Conservation (phyloP, 37 sponge, comb jelly and placozoan genomes). For the Cladorhizidae sp. region DNA sequence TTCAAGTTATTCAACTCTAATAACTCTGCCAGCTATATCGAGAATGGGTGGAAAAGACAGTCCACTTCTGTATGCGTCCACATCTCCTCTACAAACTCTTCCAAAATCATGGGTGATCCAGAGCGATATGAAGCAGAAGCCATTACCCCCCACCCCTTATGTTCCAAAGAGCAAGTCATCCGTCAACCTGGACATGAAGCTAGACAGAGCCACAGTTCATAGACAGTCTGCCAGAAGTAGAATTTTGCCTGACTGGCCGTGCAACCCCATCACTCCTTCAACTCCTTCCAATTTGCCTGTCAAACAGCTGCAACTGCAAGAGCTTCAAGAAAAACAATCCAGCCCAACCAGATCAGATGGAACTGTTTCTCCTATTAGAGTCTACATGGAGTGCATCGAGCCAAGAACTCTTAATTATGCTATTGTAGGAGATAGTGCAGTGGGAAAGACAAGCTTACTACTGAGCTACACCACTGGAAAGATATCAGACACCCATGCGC, state of each 20-base stretch:
- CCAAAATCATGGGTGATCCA: no score
- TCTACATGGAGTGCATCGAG: conserved; percentile 55
- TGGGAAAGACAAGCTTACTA: conserved; percentile 80
- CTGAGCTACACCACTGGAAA: conserved; percentile 67
- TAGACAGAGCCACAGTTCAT: background rate
- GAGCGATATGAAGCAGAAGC: background rate
- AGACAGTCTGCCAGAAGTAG: background rate
- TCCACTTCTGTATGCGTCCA: conserved; percentile 25
- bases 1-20: no score
- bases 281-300: background rate
- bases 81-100: conserved; percentile 9
- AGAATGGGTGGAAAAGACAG: conserved; percentile 71
- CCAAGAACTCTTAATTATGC: conserved; percentile 61
- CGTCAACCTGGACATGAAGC: conserved; percentile 16
- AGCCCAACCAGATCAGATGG: conserved; percentile 20
- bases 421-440: conserved; percentile 81
- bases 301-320: background rate
- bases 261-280: background rate
- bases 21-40: no score
- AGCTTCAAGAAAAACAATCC: no score
- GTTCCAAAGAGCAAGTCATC: conserved; percentile 37
- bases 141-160: background rate
- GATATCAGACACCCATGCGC: conserved; percentile 64
- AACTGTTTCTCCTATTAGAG: conserved; percentile 35
- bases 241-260: background rate